Base-by-base conservation (phyloP, 2,888 invertebrate genomes). In the Tenthredo distinguenda region DNA sequence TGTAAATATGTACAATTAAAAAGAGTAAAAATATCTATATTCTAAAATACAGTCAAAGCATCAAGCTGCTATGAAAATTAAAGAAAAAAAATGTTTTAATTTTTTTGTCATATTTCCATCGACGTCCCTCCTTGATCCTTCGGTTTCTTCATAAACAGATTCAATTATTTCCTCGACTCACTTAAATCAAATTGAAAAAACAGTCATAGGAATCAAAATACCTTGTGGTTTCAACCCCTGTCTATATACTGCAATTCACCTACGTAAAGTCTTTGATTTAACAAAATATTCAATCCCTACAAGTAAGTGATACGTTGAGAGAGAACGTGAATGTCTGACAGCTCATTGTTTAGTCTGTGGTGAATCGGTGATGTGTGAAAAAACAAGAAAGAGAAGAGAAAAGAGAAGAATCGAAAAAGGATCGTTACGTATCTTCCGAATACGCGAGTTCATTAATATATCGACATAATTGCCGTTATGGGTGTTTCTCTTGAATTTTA, bases 1-100 rank as follows among this genome's bases (percentile, higher is more conserved):
- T 81, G 62, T 81, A 62, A 81, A 81, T 81, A 81, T 81, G 81
- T 81, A 62, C 6, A 81, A 34, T 81, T 37, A 40, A 43, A 81
- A 58, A 37, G 34, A 81, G 12, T 7, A 65, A 81, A 37, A 62
- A 34, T 68, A 34, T 62, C 81, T 37, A 65, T 62, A 40, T 81
- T 81, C 62, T 81, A 81, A 62, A 81, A 62, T 81, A 62, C 62
- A 62, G 62, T 81, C 81, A 10, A 18, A 81, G 68, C 68, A 5
- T 34, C 5, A 81, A 77, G 77, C 77, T 77, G 81, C n/a, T 81
- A 62, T 26, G 21, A 62, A 81, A 40, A 62, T n/a, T 21, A 37
- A 34, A 40, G 58, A 81, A 62, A 62, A 9, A 40, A 58, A 34
- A 40, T 18, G 81, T 81, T 34, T 81, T 18, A 31, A 18, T 77